Conservation (phyloP, 1,140 invertebrate species). For the Ostrea denselamellosa region DNA sequence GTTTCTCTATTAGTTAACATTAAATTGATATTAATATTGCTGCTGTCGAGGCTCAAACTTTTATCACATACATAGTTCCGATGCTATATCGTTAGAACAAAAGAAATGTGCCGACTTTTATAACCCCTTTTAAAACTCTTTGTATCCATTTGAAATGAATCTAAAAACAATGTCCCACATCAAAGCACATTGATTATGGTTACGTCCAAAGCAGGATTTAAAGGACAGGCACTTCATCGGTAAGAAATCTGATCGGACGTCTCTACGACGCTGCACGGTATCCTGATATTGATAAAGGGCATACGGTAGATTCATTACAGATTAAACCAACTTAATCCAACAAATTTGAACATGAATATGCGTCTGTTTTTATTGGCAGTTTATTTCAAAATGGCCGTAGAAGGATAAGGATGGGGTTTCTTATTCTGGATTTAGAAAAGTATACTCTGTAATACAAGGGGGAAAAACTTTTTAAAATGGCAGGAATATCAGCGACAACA, state of each 20-base stretch:
- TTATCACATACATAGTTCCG: not conserved
- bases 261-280: not conserved
- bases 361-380: not conserved
- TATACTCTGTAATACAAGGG: not conserved
- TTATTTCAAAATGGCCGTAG: not conserved
- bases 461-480: not conserved
- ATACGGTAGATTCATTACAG: not conserved
- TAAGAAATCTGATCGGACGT: slow-evolving; percentile 8
- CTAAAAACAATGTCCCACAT: not conserved
- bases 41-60: not conserved
- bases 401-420: not conserved
- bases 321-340: slow-evolving; percentile 2
- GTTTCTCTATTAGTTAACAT: no score
- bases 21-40: no score
- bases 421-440: not conserved
- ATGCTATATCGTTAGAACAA: not conserved
- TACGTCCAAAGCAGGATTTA: not conserved
- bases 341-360: not conserved
- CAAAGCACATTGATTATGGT: not conserved
- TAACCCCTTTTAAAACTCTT: not conserved
- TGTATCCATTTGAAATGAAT: not conserved
- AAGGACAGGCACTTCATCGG: not conserved
- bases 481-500: slow-evolving; percentile 20
- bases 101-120: not conserved
- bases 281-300: not conserved